A percentile compares a stretch with the other conserved stretches of the same genome.
phyloP scores from a whole-genome alignment of 2,797 vertebrate genomes.

The Ctenopoma kingsleyae region DNA sequence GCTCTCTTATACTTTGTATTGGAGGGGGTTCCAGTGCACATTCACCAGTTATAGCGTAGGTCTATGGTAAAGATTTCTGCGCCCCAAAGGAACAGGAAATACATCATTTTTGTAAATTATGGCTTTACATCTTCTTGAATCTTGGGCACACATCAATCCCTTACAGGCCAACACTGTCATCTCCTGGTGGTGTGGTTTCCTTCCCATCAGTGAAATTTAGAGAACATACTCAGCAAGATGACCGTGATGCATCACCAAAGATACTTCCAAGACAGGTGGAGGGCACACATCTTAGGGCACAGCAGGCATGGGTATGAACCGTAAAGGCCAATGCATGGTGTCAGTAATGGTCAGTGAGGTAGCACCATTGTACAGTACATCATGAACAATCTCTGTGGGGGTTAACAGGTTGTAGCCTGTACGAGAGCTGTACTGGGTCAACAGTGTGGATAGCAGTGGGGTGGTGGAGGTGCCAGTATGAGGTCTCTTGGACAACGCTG shows the following conservation, averaged over 20 bases:
- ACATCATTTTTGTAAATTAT: too few relatives aligned
- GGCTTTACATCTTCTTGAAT: too few relatives aligned
- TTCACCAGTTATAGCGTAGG: too few relatives aligned
- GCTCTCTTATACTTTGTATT: too few relatives aligned
- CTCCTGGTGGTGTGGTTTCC: too few relatives aligned
- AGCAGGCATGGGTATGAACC: neutral
- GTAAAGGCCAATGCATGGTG: neutral
- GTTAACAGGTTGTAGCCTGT: conserved; percentile 6
- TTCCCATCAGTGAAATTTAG: neutral
- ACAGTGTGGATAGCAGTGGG: conserved; percentile 12
- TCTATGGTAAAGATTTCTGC: too few relatives aligned
- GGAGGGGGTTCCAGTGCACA: too few relatives aligned
- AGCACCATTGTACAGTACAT: neutral
- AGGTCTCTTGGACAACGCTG: conserved; percentile 40
- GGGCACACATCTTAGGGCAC: neutral
- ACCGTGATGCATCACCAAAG: neutral
- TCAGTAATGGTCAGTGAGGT: neutral
- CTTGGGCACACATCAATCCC: too few relatives aligned
- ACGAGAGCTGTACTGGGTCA: conserved; percentile 11
- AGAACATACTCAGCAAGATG: neutral
- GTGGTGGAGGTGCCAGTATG: conserved; percentile 19
- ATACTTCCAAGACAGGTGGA: neutral
- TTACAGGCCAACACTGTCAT: too few relatives aligned
- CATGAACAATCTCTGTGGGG: neutral
- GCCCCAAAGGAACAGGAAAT: too few relatives aligned